phyloP scores from a whole-genome alignment of 2,888 invertebrate species.

The Druceiella hillmani region DNA sequence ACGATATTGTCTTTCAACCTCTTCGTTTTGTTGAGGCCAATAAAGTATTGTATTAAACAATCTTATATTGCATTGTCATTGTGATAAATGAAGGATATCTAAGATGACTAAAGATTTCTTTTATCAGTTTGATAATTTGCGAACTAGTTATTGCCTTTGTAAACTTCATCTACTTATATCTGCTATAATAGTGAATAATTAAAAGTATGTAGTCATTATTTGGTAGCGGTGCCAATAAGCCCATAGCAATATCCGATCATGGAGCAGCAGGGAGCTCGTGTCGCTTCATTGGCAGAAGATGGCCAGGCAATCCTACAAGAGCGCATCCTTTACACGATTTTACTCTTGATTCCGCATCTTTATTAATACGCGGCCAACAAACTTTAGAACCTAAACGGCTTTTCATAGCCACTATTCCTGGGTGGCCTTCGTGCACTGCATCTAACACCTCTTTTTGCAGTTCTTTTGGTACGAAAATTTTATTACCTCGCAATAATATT shows the following conservation, averaged over 20 bases:
- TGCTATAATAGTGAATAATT: too few relatives aligned
- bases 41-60: constrained; percentile 20
- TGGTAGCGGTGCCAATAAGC: too few relatives aligned
- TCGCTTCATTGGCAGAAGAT: too few relatives aligned
- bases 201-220: too few relatives aligned
- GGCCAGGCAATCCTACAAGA: too few relatives aligned
- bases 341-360: too few relatives aligned
- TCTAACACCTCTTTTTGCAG: constrained; percentile 20
- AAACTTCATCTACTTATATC: too few relatives aligned
- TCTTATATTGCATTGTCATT: constrained; percentile 4
- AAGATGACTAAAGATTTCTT: background rate
- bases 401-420: constrained; percentile 23
- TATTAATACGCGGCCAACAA: too few relatives aligned
- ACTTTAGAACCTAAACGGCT: too few relatives aligned
- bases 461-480: constrained; percentile 5
- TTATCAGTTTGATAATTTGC: background rate
- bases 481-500: constrained; percentile 5
- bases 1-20: constrained; percentile 27
- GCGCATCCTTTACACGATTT: too few relatives aligned
- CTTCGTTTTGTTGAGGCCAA: constrained; percentile 25
- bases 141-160: background rate
- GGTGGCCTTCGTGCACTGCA: constrained; percentile 28
- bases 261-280: too few relatives aligned
- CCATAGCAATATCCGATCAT: too few relatives aligned
- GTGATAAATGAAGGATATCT: background rate